Evolutionary conservation across 2,113 vertebrate species (phyloP).

Genomic region (Sylvilagus bachmani): DNA sequence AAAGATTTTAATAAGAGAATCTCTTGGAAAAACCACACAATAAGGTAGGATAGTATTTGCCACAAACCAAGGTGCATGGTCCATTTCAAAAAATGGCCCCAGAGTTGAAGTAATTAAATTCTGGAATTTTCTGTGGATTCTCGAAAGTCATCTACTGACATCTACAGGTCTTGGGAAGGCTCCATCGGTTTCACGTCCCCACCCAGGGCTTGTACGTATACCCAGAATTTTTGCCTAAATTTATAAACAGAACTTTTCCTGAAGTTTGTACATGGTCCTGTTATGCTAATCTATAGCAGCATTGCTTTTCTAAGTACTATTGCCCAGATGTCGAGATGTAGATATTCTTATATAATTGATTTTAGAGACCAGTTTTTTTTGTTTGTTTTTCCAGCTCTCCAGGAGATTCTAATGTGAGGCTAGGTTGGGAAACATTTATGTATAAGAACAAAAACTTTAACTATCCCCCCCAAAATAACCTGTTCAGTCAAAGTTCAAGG

Average conservation of each 20-base stretch:
- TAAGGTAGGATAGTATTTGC: neutral
- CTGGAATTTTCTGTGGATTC: conserved; percentile 29
- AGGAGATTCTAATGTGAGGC: neutral
- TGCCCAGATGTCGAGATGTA: neutral
- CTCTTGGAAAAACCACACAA: neutral
- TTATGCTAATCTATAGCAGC: neutral
- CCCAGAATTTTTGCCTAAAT: conserved; percentile 33
- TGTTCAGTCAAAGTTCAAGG: neutral
- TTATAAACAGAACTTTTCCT: conserved; percentile 33
- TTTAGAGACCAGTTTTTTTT: neutral
- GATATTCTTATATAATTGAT: conserved; percentile 9
- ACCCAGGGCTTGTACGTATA: neutral
- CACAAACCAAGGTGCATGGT: neutral
- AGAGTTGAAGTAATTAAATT: conserved; percentile 3
- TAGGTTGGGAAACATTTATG: neutral
- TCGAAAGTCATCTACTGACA: conserved; percentile 25
- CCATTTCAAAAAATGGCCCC: neutral
- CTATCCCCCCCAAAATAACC: neutral
- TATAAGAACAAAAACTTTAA: conserved; percentile 1
- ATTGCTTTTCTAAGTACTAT: conserved; percentile 22
- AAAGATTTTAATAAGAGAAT: conserved; percentile 22
- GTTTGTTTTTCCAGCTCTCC: neutral
- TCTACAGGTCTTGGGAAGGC: conserved; percentile 16
- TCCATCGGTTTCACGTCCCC: neutral
- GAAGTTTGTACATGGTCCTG: neutral